A percentile compares a stretch with the other conserved stretches of the same genome.
Evolutionary conservation across 1,140 invertebrate genomes (phyloP).

Genomic region (Aphaenogaster floridana): DNA sequence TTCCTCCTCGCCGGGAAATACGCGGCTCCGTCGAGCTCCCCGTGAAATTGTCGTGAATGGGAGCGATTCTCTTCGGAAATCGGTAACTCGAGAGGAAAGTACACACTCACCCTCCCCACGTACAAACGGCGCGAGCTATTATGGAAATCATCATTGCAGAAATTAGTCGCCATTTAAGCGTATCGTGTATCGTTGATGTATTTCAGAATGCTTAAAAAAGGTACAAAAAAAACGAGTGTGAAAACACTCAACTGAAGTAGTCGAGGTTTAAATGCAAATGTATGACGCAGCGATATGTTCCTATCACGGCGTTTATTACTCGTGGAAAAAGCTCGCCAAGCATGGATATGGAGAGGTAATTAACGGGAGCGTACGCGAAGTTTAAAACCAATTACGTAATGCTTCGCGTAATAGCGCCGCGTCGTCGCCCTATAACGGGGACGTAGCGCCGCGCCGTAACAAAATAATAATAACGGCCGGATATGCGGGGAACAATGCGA

Average conservation of each 20-base stretch:
- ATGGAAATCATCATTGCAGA: not conserved
- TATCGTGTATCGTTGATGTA: not conserved
- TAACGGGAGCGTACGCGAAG: constrained; percentile 21
- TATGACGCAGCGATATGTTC: not conserved
- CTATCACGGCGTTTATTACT: constrained; percentile 3
- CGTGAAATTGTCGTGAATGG: constrained; percentile 35
- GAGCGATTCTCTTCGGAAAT: constrained; percentile 47
- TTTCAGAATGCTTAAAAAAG: not conserved
- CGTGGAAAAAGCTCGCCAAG: constrained; percentile 1
- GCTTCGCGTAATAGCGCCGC: constrained; percentile 36
- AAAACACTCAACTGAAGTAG: not conserved
- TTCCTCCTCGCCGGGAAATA: constrained; percentile 33
- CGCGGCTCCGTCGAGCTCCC: not conserved
- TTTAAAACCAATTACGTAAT: constrained; percentile 61
- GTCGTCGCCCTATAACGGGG: not conserved
- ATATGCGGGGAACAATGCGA: constrained; percentile 25
- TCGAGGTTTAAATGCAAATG: not conserved
- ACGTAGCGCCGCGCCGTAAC: constrained; percentile 1
- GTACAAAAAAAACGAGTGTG: not conserved
- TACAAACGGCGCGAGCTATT: not conserved
- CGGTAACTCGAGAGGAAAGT: constrained; percentile 7
- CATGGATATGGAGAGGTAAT: constrained; percentile 11
- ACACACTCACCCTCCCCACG: not conserved
- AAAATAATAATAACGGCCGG: constrained; percentile 55
- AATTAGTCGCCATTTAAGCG: not conserved